These are phyloP conservation scores for Calameuta pallipes DNA, from an alignment of 2,888 invertebrate genomes.

Conservation along the genomic window DNA sequence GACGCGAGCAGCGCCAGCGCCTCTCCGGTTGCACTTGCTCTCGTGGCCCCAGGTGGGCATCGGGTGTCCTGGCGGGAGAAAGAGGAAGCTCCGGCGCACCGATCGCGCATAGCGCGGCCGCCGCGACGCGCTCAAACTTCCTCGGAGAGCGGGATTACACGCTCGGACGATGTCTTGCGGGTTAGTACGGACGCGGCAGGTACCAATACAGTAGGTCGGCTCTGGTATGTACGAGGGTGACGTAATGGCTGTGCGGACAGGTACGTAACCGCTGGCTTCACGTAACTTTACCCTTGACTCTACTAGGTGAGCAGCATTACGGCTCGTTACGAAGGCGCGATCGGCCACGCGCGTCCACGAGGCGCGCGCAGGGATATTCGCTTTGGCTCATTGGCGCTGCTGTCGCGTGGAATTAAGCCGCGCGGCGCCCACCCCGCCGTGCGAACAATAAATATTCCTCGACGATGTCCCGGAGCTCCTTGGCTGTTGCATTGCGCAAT, in stretches of 20 bases:
- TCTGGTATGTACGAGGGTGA: slow-evolving; percentile 30
- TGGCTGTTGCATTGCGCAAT: background rate
- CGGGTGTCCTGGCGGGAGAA: background rate
- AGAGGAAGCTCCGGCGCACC: background rate
- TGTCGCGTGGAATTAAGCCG: background rate
- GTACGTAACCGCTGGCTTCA: slow-evolving; percentile 51
- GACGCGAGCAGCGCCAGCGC: background rate
- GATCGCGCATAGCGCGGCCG: background rate
- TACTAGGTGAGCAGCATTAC: slow-evolving; percentile 28
- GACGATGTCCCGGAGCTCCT: background rate
- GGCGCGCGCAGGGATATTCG: background rate
- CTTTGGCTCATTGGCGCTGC: too few species aligned
- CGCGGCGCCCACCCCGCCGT: background rate
- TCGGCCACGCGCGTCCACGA: background rate
- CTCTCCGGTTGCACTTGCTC: background rate
- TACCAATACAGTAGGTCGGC: background rate
- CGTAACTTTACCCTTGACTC: slow-evolving; percentile 61
- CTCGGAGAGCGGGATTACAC: too few species aligned
- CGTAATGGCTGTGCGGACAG: slow-evolving; percentile 36
- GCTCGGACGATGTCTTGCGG: too few species aligned
- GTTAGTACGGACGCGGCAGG: background rate
- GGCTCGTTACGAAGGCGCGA: background rate
- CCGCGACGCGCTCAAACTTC: too few species aligned
- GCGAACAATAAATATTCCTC: slow-evolving; percentile 13
- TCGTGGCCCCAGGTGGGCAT: background rate